phyloP scores from a whole-genome alignment of 2,888 invertebrate species.

The Chloroclystis v-ata region DNA sequence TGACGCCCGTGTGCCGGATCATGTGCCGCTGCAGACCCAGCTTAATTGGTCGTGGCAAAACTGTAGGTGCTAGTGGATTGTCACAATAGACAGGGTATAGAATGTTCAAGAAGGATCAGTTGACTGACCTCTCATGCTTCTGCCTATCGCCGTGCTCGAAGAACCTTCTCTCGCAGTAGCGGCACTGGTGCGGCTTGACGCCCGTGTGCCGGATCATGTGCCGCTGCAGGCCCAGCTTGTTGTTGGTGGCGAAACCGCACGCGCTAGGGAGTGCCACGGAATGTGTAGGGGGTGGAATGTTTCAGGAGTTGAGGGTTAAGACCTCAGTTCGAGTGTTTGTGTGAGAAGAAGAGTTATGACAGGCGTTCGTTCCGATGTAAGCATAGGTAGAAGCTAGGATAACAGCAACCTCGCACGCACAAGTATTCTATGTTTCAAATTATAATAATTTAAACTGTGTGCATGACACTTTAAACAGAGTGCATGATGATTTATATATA shows the following conservation, averaged over 20 bases:
- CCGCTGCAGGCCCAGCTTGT: constrained; percentile 58
- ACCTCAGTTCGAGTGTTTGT: too few species aligned
- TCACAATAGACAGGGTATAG: not conserved
- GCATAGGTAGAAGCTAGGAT: too few species aligned
- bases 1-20: constrained; percentile 59
- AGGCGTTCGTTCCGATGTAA: too few species aligned
- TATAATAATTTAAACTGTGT: too few species aligned
- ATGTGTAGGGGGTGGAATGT: not conserved
- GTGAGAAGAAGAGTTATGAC: too few species aligned
- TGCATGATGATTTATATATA: too few species aligned
- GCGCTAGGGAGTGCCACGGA: constrained; percentile 38
- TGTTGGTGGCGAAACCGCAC: constrained; percentile 59
- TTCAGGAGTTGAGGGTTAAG: too few species aligned
- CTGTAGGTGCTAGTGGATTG: constrained; percentile 52
- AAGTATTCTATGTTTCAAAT: too few species aligned
- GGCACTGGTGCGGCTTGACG: constrained; percentile 61
- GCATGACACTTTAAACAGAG: too few species aligned
- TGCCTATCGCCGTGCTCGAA: constrained; percentile 64
- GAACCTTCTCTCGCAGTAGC: constrained; percentile 62
- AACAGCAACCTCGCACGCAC: too few species aligned
- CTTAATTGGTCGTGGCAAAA: constrained; percentile 54
- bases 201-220: constrained; percentile 69
- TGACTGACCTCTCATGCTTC: constrained; percentile 62
- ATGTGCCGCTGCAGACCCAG: constrained; percentile 46
- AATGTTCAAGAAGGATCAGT: not conserved